These are phyloP conservation scores for Drosophila kanekoi DNA, from an alignment of 2,888 invertebrate species.

Conservation along the genomic window DNA sequence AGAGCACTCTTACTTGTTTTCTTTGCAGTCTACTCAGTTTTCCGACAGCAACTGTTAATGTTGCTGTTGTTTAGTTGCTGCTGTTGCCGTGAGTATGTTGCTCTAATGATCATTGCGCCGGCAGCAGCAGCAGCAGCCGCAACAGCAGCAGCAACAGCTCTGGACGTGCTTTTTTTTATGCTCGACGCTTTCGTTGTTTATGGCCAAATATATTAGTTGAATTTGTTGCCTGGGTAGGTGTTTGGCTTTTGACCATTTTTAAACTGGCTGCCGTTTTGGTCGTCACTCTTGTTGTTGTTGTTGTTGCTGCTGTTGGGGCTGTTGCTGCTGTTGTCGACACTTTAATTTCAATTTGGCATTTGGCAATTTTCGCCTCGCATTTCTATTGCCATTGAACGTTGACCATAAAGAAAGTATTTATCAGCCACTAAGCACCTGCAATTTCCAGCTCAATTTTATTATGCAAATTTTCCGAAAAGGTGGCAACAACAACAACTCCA, in stretches of 20 bases:
- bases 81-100: constrained; percentile 31
- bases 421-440: constrained; percentile 48
- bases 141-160: constrained; percentile 10
- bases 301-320: constrained; percentile 14
- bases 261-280: constrained; percentile 65
- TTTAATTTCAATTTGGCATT: constrained; percentile 76
- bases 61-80: constrained; percentile 27
- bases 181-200: constrained; percentile 73
- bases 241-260: constrained; percentile 68
- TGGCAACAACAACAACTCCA: constrained; percentile 28
- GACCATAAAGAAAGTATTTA: constrained; percentile 72
- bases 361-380: constrained; percentile 64
- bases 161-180: constrained; percentile 34
- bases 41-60: constrained; percentile 43
- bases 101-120: constrained; percentile 58
- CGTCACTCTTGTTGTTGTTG: constrained; percentile 26
- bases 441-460: constrained; percentile 51
- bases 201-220: constrained; percentile 76
- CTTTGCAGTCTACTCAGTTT: constrained; percentile 40
- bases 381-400: constrained; percentile 36
- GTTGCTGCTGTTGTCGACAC: constrained; percentile 63
- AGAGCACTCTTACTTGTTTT: constrained; percentile 21
- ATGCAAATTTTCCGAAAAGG: constrained; percentile 60
- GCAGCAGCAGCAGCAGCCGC: constrained; percentile 14
- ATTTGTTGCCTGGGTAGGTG: constrained; percentile 65